phyloP scores from a whole-genome alignment of 2,797 vertebrate species.

The Phalloptychus januarius region DNA sequence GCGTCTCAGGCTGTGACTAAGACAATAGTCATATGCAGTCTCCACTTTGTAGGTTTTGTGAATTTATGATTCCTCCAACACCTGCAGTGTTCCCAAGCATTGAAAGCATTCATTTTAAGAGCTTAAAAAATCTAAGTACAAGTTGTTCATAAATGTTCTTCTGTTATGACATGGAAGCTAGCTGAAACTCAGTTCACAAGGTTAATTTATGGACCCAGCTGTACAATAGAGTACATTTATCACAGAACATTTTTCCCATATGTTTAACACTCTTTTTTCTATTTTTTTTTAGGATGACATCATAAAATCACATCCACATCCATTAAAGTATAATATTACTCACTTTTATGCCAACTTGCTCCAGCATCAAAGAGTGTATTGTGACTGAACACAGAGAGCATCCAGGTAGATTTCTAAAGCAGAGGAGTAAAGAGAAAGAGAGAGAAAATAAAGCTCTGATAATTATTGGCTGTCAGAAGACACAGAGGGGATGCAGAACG shows the following conservation, averaged over 20 bases:
- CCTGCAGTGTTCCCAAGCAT: neutral
- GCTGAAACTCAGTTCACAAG: conserved; percentile 32
- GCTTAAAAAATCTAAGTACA: neutral
- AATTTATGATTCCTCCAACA: neutral
- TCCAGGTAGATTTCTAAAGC: conserved; percentile 65
- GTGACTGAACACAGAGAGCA: conserved; percentile 47
- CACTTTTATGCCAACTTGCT: conserved; percentile 45
- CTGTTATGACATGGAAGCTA: conserved; percentile 10
- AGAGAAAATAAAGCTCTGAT: conserved; percentile 62
- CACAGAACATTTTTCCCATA: conserved; percentile 42
- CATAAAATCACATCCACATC: conserved; percentile 43
- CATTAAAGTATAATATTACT: conserved; percentile 24
- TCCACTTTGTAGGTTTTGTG: neutral
- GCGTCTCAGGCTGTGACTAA: neutral
- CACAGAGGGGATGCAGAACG: conserved; percentile 67
- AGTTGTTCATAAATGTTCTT: neutral
- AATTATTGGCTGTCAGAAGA: conserved; percentile 80
- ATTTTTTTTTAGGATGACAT: conserved; percentile 14
- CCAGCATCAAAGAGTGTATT: conserved; percentile 57
- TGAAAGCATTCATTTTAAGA: neutral
- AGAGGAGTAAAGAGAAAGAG: conserved; percentile 49
- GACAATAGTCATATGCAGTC: neutral
- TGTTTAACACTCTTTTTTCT: conserved; percentile 12
- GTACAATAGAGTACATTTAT: conserved; percentile 22
- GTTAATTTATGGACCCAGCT: conserved; percentile 42